Evolutionary conservation across 2,797 vertebrate genomes (phyloP).

Genomic region (Poeciliopsis paucimaculata): DNA sequence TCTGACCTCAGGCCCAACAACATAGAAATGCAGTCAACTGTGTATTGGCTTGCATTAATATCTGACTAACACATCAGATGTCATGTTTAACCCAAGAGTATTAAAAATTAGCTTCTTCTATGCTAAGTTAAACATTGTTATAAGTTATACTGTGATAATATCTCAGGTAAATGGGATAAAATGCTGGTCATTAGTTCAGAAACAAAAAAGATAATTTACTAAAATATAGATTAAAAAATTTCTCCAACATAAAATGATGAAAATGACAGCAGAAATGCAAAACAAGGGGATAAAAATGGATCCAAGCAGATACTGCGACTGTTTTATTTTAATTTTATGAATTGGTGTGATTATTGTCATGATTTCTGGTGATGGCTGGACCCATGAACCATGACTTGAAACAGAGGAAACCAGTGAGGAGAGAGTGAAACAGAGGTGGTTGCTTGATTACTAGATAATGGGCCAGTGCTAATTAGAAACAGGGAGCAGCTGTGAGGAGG

Average conservation of each 20-base stretch:
- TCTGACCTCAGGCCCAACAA: constrained; percentile 37
- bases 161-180: background rate
- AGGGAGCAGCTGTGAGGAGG: too few relatives aligned
- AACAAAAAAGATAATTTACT: background rate
- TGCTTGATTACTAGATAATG: too few relatives aligned
- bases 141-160: background rate
- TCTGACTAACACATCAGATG: background rate
- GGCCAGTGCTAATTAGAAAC: too few relatives aligned
- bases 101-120: background rate
- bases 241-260: background rate
- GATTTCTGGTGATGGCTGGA: too few relatives aligned
- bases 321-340: background rate
- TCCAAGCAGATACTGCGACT: background rate
- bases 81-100: background rate
- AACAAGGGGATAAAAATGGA: background rate
- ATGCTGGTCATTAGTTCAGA: background rate
- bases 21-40: background rate
- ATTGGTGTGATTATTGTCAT: background rate
- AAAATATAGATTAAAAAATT: background rate
- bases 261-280: background rate
- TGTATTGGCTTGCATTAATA: background rate
- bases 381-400: too few relatives aligned
- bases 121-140: background rate
- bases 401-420: too few relatives aligned
- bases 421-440: too few relatives aligned